Base-by-base conservation (phyloP, 92 coral and sea anemone genomes). In the Montipora capitata region DNA sequence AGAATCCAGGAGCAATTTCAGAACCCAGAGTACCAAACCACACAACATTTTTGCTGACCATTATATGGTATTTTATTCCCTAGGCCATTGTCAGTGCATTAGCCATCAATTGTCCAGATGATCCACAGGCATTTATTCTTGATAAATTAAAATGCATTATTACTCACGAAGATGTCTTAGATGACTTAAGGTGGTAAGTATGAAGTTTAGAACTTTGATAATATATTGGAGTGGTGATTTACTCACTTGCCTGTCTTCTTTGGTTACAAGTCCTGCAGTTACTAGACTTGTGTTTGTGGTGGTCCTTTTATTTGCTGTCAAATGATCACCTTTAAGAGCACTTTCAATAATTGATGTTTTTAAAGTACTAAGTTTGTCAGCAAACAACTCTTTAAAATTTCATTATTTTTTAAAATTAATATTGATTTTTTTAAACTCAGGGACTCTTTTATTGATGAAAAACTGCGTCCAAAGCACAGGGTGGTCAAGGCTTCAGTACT, bases 71-170 rank as follows among this genome's bases (percentile, higher is more conserved):
- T 27, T 27, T 27, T 27, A 27, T 27, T 35, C 41, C 84, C 3
- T 72, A 97, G 99, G 96, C 99, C 13, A 84, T 97, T 12, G 85
- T 97, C 7, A 97, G 98, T 41, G 99, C 98, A 4, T 79, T 97
- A 51, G 99, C 99, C 41, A 89, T 97, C 41, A 96, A 97, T 87
- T 97, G 99, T 15, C 99, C 99, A 20, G 87, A 86, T 39, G 91
- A 97, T 69, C 98, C 99, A 42, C 90, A 96, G 38, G 92, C 71
- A 43, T 97, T 97, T 78, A 94, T 97, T 38, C 80, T 97, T 14
- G 93, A 94, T 40, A 97, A 96, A 79, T 88, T 97, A 39, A 79
- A 85, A 38, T 84, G 91, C 67, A 76, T 97, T n/a, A 91, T 85
- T 40, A 75, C 70, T 12, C 81, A 94, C 76, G 77, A 81, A 62